These are phyloP conservation scores for Ferrisia virgata DNA, from an alignment of 2,888 invertebrate species.

Conservation along the genomic window DNA sequence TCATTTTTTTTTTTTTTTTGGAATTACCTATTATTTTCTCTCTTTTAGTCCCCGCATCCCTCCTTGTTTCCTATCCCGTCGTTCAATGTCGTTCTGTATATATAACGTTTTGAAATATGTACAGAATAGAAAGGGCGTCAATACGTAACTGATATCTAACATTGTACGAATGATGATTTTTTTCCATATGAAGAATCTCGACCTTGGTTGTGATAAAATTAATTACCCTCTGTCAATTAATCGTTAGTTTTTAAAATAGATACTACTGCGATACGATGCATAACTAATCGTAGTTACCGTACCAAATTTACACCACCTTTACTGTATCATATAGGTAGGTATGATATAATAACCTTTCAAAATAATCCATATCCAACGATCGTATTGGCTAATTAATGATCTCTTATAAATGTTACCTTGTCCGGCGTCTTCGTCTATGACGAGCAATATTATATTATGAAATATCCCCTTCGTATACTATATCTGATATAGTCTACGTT, in stretches of 20 bases:
- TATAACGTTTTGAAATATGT: neutral
- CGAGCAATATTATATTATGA: neutral
- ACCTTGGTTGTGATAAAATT: constrained; percentile 23
- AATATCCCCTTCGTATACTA: neutral
- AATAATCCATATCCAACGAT: neutral
- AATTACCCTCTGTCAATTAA: constrained; percentile 21
- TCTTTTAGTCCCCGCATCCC: neutral
- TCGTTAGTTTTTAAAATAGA: neutral
- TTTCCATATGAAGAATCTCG: neutral
- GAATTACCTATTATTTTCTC: too few species aligned
- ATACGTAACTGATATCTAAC: too few species aligned
- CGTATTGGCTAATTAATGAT: constrained; percentile 11
- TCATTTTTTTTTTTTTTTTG: neutral
- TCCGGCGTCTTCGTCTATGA: neutral
- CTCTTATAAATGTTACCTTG: neutral
- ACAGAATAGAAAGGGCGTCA: constrained; percentile 3
- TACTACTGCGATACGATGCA: neutral
- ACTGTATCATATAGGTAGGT: too few species aligned
- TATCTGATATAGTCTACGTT: neutral
- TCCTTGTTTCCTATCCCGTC: neutral
- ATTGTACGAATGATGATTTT: constrained; percentile 1
- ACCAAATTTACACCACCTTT: neutral
- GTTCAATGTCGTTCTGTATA: neutral
- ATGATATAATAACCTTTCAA: neutral
- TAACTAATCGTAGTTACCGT: neutral